A percentile compares a stretch with the other conserved stretches of the same genome.
These are phyloP conservation scores for Drosophila murphyi DNA, from an alignment of 1,140 invertebrate species.

Conservation along the genomic window DNA sequence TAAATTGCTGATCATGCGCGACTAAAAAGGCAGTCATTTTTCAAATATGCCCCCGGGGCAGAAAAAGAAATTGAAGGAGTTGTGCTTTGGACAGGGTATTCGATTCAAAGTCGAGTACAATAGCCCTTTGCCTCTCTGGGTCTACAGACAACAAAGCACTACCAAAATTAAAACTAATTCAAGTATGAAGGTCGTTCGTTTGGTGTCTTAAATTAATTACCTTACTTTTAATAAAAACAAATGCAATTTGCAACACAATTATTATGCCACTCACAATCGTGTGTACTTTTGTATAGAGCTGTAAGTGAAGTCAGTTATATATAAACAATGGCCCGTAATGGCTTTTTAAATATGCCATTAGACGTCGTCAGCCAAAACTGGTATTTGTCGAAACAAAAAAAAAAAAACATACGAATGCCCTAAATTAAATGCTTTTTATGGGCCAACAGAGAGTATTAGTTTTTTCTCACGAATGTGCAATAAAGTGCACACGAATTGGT, in stretches of 20 bases:
- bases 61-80: slow-evolving; percentile 8
- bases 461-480: neutral
- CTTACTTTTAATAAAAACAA: slow-evolving; percentile 75
- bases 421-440: neutral
- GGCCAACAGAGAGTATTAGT: neutral
- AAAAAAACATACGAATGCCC: neutral
- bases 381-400: slow-evolving; percentile 11
- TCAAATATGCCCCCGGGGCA: neutral
- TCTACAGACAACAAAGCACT: slow-evolving; percentile 8
- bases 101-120: neutral
- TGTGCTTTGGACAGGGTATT: neutral
- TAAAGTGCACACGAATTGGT: neutral
- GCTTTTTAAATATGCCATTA: slow-evolving; percentile 69
- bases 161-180: slow-evolving; percentile 46
- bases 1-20: slow-evolving; percentile 31
- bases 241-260: slow-evolving; percentile 72
- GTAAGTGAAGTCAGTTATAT: slow-evolving; percentile 9
- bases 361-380: slow-evolving; percentile 49
- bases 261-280: slow-evolving; percentile 33
- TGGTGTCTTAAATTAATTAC: slow-evolving; percentile 75
- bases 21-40: slow-evolving; percentile 23
- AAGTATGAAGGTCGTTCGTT: slow-evolving; percentile 64
- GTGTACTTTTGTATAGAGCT: slow-evolving; percentile 9
- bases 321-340: slow-evolving; percentile 58
- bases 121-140: neutral